Evolutionary conservation across 2,113 vertebrate genomes (phyloP), one percentile per base, ranked within the genome.

Genomic region (Onychostoma macrolepis): DNA sequence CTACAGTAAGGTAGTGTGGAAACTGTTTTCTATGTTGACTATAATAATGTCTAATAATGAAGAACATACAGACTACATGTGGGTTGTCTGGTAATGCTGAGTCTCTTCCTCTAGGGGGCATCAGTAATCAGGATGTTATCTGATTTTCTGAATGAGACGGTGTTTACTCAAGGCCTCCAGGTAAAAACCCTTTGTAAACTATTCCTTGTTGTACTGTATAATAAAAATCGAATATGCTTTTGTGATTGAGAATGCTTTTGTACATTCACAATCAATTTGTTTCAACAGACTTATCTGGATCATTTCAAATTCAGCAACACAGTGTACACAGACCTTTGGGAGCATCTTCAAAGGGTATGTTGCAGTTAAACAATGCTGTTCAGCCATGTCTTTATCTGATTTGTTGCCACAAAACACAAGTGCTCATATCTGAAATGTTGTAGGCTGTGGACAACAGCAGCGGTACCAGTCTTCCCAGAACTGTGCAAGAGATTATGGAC

Each of bases 91-190:
- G 12, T 28, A 48, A 43, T 80, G 19, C 26, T 0, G 4, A 21
- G 41, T 85, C 61, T 89, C 15, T 80, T 26, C 33, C 36, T 72
- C 56, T 67, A 99, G 98, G 98, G 98, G 13, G 98, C 96, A 0
- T 95, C 97, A 0, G 97, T 99, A 75, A 91, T 99, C 85, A 94
- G 98, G 85, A 99, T 99, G 98, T 93, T 99, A n/a, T 98, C 98
- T 0, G 90, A 93, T 86, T 99, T 99, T 91, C 93, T 99, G n/a
- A 94, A 91, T 0, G 97, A 99, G 87, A 0, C 88, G 0, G 17
- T 97, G 21, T 99, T 99, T 93, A 93, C 56, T 43, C 0, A 33
- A 30, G 98, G 98, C 41, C 90, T 99, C 84, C 85, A 86, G 83
- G 98, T 99, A 92, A 96, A 97, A 93, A 84, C 33, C 28, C 33